phyloP scores from a whole-genome alignment of 2,888 invertebrate genomes.

The Xylota sylvarum region DNA sequence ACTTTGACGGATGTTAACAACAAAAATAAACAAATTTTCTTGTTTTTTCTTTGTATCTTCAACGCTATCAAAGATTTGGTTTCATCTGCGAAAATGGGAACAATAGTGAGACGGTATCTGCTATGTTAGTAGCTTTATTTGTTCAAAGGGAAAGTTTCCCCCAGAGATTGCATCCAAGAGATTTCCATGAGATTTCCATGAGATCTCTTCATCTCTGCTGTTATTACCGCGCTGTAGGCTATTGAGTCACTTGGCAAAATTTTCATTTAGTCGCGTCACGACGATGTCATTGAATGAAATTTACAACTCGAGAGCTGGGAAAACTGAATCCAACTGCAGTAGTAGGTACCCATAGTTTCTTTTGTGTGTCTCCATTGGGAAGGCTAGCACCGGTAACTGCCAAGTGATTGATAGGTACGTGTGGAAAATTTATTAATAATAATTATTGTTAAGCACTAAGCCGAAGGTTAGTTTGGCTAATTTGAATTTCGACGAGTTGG shows the following conservation, averaged over 20 bases:
- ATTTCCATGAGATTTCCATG: constrained; percentile 18
- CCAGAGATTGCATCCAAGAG: constrained; percentile 36
- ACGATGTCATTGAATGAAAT: constrained; percentile 26
- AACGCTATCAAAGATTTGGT: not conserved
- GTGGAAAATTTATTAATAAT: constrained; percentile 49
- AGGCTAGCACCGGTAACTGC: constrained; percentile 9
- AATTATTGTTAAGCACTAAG: constrained; percentile 9
- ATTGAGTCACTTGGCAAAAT: constrained; percentile 55
- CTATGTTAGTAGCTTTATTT: constrained; percentile 31
- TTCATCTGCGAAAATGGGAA: constrained; percentile 49
- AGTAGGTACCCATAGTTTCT: constrained; percentile 25
- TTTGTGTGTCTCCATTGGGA: constrained; percentile 20
- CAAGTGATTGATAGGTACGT: constrained; percentile 40
- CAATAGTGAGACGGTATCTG: constrained; percentile 54
- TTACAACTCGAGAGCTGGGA: constrained; percentile 20
- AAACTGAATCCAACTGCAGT: constrained; percentile 13
- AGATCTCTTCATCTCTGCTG: constrained; percentile 28
- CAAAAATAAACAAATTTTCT: constrained; percentile 20
- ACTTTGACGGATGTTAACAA: not conserved
- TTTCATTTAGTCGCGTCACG: constrained; percentile 22
- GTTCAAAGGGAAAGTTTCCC: constrained; percentile 61
- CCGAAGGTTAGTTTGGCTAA: constrained; percentile 62
- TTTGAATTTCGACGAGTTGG: constrained; percentile 50
- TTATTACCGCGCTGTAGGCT: constrained; percentile 40
- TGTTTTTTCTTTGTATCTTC: not conserved